Percentiles rank a stretch among this genome's conserved stretches.
Conservation (phyloP, 1,140 invertebrate species). For the Aphaenogaster ashmeadi region DNA sequence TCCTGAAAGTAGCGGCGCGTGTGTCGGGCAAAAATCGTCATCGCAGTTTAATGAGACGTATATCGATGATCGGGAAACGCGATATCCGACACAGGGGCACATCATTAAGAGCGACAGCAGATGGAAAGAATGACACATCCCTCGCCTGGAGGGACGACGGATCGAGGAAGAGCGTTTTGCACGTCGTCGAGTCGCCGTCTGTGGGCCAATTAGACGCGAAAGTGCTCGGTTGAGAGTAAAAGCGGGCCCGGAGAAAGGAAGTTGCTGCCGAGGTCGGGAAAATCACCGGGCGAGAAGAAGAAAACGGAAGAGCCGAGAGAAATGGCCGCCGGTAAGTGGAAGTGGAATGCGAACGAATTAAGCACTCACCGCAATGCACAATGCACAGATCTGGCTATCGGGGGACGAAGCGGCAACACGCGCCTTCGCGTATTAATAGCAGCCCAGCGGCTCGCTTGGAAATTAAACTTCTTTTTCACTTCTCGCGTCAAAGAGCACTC, state of each 20-base stretch:
- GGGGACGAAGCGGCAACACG: not conserved
- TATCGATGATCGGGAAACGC: conserved; percentile 45
- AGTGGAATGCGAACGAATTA: conserved; percentile 52
- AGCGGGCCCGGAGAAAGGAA: conserved; percentile 28
- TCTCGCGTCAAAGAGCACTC: conserved; percentile 40
- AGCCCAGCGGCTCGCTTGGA: not conserved
- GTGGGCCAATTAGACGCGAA: conserved; percentile 71
- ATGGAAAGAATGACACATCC: conserved; percentile 2
- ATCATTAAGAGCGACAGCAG: not conserved
- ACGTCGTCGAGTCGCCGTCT: conserved; percentile 56
- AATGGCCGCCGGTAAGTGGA: conserved; percentile 78
- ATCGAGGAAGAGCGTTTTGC: conserved; percentile 73
- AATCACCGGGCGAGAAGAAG: conserved; percentile 36
- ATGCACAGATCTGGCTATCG: conserved; percentile 19
- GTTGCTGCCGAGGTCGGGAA: conserved; percentile 15
- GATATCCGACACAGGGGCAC: not conserved
- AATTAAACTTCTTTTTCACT: conserved; percentile 45
- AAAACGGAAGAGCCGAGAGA: conserved; percentile 46
- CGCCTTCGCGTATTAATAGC: conserved; percentile 24
- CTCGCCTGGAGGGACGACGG: conserved; percentile 35
- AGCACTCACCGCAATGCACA: conserved; percentile 43
- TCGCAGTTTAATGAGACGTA: conserved; percentile 17
- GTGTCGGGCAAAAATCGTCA: not conserved
- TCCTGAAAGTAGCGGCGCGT: not conserved
- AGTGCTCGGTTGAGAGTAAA: conserved; percentile 29